phyloP scores from a whole-genome alignment of 2,797 vertebrate species.

The Cirrhinus mrigala region DNA sequence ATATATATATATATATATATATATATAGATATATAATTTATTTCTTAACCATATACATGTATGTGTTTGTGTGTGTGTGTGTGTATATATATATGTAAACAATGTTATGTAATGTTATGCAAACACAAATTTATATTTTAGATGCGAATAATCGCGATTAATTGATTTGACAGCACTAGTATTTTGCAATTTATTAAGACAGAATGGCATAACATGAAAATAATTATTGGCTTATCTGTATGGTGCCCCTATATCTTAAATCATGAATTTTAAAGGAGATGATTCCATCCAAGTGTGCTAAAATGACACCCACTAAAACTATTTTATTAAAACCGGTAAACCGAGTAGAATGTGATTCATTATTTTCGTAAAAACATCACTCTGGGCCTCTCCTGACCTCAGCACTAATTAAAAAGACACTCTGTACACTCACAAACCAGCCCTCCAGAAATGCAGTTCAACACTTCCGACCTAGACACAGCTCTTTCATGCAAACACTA shows the following conservation, averaged over 20 bases:
- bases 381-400: background rate
- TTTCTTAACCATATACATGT: too few species aligned
- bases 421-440: background rate
- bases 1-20: too few species aligned
- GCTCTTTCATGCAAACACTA: constrained; percentile 34
- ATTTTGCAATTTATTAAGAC: background rate
- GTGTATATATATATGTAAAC: too few species aligned
- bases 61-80: too few species aligned
- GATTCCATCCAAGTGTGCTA: background rate
- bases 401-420: constrained; percentile 9
- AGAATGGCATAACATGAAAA: background rate
- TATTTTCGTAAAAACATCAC: constrained; percentile 21
- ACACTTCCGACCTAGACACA: constrained; percentile 25
- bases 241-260: background rate
- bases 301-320: background rate
- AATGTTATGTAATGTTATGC: too few species aligned
- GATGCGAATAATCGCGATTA: too few species aligned
- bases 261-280: background rate
- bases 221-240: background rate
- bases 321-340: background rate
- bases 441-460: constrained; percentile 12
- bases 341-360: background rate
- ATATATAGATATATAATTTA: too few species aligned
- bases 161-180: too few species aligned
- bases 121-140: too few species aligned